Percentiles rank a stretch among this genome's conserved stretches.
Evolutionary conservation across 2,888 invertebrate genomes (phyloP).

Genomic region (Cephus pulcher): DNA sequence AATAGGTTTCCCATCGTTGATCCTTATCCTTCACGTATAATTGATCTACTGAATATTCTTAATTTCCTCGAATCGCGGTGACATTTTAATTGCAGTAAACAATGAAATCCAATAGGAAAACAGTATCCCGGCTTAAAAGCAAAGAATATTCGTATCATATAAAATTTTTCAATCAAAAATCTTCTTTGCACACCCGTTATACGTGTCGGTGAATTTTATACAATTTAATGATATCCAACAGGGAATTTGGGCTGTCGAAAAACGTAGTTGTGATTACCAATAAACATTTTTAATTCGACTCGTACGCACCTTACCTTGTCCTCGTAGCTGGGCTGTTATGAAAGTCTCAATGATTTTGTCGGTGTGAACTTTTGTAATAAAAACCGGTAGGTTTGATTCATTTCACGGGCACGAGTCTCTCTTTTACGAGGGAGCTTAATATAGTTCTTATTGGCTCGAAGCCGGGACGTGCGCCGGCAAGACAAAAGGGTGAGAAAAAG

Average conservation of each 20-base stretch:
- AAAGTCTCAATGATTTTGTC: background rate
- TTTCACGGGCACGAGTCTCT: background rate
- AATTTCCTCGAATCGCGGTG: background rate
- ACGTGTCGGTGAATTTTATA: background rate
- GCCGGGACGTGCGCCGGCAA: background rate
- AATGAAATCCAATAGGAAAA: background rate
- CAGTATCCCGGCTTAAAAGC: background rate
- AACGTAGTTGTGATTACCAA: background rate
- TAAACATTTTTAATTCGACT: background rate
- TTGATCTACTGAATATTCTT: no score
- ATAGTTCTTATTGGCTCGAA: constrained; percentile 1
- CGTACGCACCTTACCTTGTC: background rate
- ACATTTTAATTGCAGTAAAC: background rate
- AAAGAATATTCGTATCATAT: background rate
- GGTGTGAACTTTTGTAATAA: background rate
- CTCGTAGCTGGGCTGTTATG: background rate
- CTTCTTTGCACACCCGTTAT: background rate
- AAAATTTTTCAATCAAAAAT: background rate
- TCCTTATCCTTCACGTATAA: background rate
- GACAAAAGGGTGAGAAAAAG: background rate
- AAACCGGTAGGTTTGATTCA: constrained; percentile 1
- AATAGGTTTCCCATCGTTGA: background rate
- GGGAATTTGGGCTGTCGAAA: background rate
- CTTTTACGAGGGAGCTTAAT: constrained; percentile 1
- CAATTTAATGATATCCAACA: background rate